Evolutionary conservation across 2,113 vertebrate species (phyloP), one percentile per base, ranked within the genome.

Genomic region (Chaetura pelagica): DNA sequence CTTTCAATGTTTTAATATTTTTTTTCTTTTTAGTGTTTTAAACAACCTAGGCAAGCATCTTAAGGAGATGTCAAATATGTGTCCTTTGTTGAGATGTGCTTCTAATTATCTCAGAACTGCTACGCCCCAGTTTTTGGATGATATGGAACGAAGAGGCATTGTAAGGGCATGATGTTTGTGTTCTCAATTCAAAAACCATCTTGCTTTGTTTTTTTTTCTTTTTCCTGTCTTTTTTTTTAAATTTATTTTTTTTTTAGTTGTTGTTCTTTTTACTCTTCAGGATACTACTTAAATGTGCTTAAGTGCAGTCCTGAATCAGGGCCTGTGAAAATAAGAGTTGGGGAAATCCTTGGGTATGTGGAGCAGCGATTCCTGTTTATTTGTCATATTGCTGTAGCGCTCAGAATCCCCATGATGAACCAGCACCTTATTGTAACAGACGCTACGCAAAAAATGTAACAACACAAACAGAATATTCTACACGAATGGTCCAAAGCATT

Each of bases 61-160:
- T 92, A 86, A 87, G 92, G 92, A 95, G 68, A 96, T 97, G 87
- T 97, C 95, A 82, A 97, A 97, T 95, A 96, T 46, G 72, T 96
- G 95, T 97, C 66, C 74, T 96, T 95, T 96, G 96, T 96, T 97
- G 95, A 97, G 96, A 98, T 98, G 98, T 98, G 97, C 97, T 98
- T 98, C 97, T 97, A 97, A 97, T 97, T 96, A 95, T 94, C 94
- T 97, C 96, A 95, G 96, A 96, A 94, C 91, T 93, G 87, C 94
- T 88, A 96, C 94, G 96, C 90, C 97, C 74, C 66, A 85, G 73
- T 89, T 94, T 96, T 93, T 90, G 76, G 83, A 83, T 89, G 38
- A 92, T 82, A 57, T 73, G 76, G 90, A 97, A 96, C 68, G 44
- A 97, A 97, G 93, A 95, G 94, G 87, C 63, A 52, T 85, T 94